Conservation (phyloP, 30 jellyfish, hydroid and myxozoan species). For the Pelagia noctiluca region DNA sequence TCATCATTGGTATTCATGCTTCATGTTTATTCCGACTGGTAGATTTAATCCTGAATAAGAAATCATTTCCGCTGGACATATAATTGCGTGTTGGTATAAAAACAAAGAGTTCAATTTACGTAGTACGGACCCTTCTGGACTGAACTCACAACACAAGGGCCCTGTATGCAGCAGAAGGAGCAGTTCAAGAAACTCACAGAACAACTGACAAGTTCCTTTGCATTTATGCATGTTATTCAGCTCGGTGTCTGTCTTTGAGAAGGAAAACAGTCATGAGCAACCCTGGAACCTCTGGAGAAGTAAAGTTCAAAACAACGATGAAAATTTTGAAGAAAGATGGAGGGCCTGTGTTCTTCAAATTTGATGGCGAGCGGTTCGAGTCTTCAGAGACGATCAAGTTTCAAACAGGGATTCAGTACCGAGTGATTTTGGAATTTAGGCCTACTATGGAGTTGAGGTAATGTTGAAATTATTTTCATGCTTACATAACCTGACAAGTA, state of each 20-base stretch:
- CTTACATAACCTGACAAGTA: no score
- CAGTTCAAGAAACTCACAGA: no score
- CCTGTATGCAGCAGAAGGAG: no score
- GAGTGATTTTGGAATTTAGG: slow-evolving; percentile 75
- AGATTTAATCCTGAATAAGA: no score
- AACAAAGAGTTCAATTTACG: no score
- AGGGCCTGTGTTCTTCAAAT: slow-evolving; percentile 78
- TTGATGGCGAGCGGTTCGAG: slow-evolving; percentile 95
- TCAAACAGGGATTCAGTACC: slow-evolving; percentile 72
- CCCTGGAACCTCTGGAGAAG: slow-evolving; percentile 82
- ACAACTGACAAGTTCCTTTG: background rate
- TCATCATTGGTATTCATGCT: no score
- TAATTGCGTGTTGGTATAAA: no score
- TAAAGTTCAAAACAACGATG: slow-evolving; percentile 72
- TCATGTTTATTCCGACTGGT: no score
- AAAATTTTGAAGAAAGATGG: slow-evolving; percentile 73
- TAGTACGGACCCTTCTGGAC: no score
- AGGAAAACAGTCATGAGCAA: slow-evolving; percentile 29
- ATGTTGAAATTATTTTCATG: no score
- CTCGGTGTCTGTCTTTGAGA: background rate
- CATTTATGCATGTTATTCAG: background rate
- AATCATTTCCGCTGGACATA: no score
- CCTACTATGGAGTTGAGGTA: slow-evolving; percentile 88
- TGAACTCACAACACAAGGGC: no score
- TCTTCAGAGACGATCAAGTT: slow-evolving; percentile 75